These are phyloP conservation scores for Dysmachus trigonus DNA, from an alignment of 2,888 invertebrate species.

Conservation along the genomic window DNA sequence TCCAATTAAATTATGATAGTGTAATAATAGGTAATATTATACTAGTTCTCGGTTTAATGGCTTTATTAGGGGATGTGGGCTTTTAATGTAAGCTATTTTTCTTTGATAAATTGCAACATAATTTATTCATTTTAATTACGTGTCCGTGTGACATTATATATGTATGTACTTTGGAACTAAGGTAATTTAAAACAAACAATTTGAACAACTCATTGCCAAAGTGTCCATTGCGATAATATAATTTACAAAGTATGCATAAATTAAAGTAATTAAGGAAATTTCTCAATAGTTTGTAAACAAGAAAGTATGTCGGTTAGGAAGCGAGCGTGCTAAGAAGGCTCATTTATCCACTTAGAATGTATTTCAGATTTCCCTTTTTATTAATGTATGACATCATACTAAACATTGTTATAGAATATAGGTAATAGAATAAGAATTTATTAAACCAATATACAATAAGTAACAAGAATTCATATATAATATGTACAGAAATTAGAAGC, in stretches of 20 bases:
- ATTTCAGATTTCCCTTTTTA: no score
- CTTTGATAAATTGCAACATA: neutral
- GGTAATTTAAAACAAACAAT: neutral
- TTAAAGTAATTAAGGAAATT: neutral
- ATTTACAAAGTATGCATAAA: neutral
- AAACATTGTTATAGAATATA: no score
- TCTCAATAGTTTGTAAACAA: neutral
- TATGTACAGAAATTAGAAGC: no score
- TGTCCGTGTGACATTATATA: neutral
- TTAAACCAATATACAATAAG: no score
- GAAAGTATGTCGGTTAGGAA: no score
- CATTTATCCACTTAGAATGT: no score
- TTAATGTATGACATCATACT: no score
- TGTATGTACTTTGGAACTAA: neutral
- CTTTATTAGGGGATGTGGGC: neutral
- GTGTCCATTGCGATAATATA: no score
- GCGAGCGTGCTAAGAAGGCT: no score
- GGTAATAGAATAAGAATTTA: no score
- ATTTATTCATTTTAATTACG: neutral
- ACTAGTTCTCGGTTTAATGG: neutral
- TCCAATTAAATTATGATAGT: neutral
- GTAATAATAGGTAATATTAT: neutral
- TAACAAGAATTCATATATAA: no score
- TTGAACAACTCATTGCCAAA: no score
- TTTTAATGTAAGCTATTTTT: neutral